A percentile compares a stretch with the other conserved stretches of the same genome.
phyloP scores from a whole-genome alignment of 2,113 vertebrate genomes.

The Oryctolagus cuniculus region mOryCun1.1 NC_091445.1:52001501-52002000 shows the following conservation, averaged over 20 bases:
- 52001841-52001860: not conserved
- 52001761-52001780: not conserved
- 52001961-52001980: not conserved
- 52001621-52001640: not conserved
- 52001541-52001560: not conserved
- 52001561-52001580: not conserved
- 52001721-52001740: not conserved
- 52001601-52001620: not conserved
- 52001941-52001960: not conserved
- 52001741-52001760: not conserved
- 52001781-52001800: not conserved
- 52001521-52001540: not conserved
- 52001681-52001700: not conserved
- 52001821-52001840: not conserved
- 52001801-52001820: not conserved
- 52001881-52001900: not conserved
- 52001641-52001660: not conserved
- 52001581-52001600: not conserved
- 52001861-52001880: not conserved
- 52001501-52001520: not conserved
- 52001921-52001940: not conserved
- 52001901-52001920: not conserved
- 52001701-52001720: not conserved
- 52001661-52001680: not conserved
- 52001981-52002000: not conserved